Conservation (phyloP, 2,797 vertebrate genomes). For the Clarias platycephalus region DNA sequence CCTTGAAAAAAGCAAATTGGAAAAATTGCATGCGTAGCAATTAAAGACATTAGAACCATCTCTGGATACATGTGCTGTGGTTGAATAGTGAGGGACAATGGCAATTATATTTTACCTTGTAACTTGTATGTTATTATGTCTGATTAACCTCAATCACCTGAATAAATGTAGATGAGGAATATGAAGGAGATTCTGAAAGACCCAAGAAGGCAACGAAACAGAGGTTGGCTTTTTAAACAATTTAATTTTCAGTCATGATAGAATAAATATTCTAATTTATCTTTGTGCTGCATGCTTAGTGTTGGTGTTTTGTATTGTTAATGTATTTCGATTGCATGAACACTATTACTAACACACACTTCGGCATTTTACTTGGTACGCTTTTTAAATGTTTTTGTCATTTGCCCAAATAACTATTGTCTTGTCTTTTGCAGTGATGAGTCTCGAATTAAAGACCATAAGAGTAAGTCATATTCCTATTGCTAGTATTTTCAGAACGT, state of each 20-base stretch:
- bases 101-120: neutral
- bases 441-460: conserved; percentile 51
- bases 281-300: neutral
- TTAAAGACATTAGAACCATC: too few relatives aligned
- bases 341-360: neutral
- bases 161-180: conserved; percentile 86
- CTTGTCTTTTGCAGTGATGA: conserved; percentile 50
- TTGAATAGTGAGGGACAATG: too few relatives aligned
- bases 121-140: neutral
- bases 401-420: neutral
- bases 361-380: neutral
- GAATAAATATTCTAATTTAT: neutral
- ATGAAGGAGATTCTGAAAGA: conserved; percentile 84
- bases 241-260: neutral
- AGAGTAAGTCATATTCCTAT: conserved; percentile 50
- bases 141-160: conserved; percentile 29
- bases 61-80: neutral
- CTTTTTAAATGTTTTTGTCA: neutral
- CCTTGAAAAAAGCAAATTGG: too few relatives aligned
- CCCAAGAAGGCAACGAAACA: conserved; percentile 94
- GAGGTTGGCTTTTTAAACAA: conserved; percentile 69
- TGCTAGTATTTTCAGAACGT: neutral
- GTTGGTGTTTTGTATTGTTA: too few relatives aligned
- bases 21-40: neutral
- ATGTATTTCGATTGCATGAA: neutral